Base-by-base conservation (phyloP, 1,140 invertebrate species). In the Formica exsecta region DNA sequence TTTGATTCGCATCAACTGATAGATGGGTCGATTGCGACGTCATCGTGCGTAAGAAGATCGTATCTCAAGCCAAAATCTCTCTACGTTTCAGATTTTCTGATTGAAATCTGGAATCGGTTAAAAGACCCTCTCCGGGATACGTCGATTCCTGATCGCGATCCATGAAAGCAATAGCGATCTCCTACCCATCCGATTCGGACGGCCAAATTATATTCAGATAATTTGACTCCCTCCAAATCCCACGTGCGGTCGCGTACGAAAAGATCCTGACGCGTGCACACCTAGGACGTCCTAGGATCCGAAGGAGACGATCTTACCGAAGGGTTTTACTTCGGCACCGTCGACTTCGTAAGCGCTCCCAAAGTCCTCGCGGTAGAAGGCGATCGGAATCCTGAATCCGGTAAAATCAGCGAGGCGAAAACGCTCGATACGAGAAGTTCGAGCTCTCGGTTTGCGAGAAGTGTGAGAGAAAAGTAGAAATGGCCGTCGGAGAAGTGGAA, bases 351-450 rank as follows among this genome's bases (percentile, higher is more conserved):
- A 80, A 75, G 77, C 85, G 77, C 57, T 86, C 16, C 84, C 54
- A 48, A 68, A 89, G 86, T 64, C 79, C 79, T 86, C 54, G 70
- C 75, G 76, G 74, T 70, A 74, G 86, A 87, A 77, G 81, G 16
- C 81, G 88, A 90, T 89, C 81, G 88, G 88, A 87, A 90, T 89
- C 57, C 86, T 86, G 71, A 90, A 77, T 86, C 88, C 65, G 65
- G 86, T 68, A 70, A 77, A 90, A 87, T 75, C 89, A 90, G 81
- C 76, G 68, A 89, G 62, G 85, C 87, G 87, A 86, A 88, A 92
- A 90, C 77, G 89, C 32, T 91, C 85, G 87, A 89, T 92, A 91
- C 90, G 86, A 75, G 86, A 90, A 57, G 79, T 87, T 76, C 76
- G 38, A 77, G 44, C 81, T 81, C 84, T 76, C 74, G 73, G 54